These are phyloP conservation scores for Esox masquinongy DNA, from an alignment of 2,797 vertebrate species.

Conservation along the genomic window DNA sequence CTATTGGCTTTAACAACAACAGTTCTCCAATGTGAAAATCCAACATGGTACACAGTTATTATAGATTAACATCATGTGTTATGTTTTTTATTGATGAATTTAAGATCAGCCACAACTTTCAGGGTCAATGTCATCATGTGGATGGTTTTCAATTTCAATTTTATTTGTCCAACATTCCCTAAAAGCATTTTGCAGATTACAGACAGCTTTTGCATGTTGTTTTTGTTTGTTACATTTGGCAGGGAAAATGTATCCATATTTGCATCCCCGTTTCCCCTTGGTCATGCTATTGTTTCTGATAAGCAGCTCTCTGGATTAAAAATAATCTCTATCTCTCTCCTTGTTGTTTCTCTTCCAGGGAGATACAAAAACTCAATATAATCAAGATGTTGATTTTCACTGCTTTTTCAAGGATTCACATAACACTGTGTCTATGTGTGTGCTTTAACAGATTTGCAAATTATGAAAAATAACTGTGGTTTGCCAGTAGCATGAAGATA, in stretches of 20 bases:
- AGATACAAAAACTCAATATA: conserved; percentile 3
- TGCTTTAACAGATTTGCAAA: background rate
- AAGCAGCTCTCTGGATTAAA: conserved; percentile 3
- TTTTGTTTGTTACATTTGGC: conserved; percentile 8
- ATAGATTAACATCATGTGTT: background rate
- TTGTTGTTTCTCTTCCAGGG: conserved; percentile 2
- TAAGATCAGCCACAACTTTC: background rate
- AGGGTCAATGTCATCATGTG: background rate
- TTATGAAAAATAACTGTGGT: background rate
- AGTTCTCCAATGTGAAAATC: background rate
- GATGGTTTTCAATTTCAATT: background rate
- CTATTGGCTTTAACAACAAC: background rate
- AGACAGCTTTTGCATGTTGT: background rate
- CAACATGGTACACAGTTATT: background rate
- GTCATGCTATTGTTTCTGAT: conserved; percentile 6
- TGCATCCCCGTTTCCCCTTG: background rate
- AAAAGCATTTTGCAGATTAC: conserved; percentile 1
- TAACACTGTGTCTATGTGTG: background rate
- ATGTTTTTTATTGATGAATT: background rate
- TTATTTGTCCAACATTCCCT: background rate
- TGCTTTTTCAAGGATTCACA: conserved; percentile 18
- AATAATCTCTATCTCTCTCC: conserved; percentile 5
- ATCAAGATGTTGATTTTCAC: conserved; percentile 4
- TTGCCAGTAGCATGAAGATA: background rate
- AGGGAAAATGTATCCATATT: background rate